phyloP scores from a whole-genome alignment of 2,888 invertebrate genomes.

The Microctonus aethiopoides region DNA sequence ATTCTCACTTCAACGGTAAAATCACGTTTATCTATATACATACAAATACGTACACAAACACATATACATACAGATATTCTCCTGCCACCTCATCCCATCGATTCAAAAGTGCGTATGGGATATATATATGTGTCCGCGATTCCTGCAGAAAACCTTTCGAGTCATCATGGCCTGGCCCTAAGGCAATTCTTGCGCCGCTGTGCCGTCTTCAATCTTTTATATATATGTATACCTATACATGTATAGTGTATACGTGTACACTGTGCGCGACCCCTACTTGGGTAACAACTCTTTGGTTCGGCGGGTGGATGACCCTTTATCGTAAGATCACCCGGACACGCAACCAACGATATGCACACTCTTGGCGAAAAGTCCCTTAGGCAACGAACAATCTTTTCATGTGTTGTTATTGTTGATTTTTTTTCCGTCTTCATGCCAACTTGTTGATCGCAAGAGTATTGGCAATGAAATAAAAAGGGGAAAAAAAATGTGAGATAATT shows the following conservation, averaged over 20 bases:
- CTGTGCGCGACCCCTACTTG: not conserved
- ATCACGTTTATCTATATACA: not conserved
- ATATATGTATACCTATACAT: not conserved
- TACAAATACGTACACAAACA: too few relatives aligned
- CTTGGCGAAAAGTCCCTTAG: not conserved
- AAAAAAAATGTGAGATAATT: too few relatives aligned
- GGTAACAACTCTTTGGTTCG: slow-evolving; percentile 23
- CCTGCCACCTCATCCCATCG: slow-evolving; percentile 34
- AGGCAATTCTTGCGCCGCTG: slow-evolving; percentile 29
- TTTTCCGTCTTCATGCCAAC: not conserved
- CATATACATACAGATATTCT: too few relatives aligned
- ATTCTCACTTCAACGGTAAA: slow-evolving; percentile 15
- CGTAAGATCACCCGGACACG: slow-evolving; percentile 33
- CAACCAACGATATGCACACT: slow-evolving; percentile 13
- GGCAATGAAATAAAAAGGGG: not conserved
- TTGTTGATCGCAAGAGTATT: not conserved
- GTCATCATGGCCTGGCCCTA: slow-evolving; percentile 28
- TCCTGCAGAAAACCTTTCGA: slow-evolving; percentile 30
- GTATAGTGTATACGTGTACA: too few relatives aligned
- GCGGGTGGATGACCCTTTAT: slow-evolving; percentile 48
- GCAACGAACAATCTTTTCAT: not conserved
- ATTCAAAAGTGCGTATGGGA: slow-evolving; percentile 26
- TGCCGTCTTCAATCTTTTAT: slow-evolving; percentile 25
- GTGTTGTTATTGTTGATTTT: not conserved
- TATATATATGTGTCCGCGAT: slow-evolving; percentile 26